Base-by-base conservation (phyloP, 2,797 vertebrate genomes). In the Agapornis canus region DNA sequence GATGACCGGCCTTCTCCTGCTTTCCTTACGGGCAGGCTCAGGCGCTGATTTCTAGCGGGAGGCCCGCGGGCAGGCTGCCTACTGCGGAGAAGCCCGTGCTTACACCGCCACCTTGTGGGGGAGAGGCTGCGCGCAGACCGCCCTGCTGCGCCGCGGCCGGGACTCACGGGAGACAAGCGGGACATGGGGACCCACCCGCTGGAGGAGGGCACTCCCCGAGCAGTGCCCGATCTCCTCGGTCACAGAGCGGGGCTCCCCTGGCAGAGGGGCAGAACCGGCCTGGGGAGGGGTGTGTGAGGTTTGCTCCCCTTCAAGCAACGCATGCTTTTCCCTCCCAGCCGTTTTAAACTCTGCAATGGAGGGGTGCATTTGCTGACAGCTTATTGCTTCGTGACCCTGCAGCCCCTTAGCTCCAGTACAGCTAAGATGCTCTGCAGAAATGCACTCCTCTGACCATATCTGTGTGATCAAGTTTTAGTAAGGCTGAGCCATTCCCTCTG, bases 11-110 rank as follows among this genome's bases (percentile, higher is more conserved):
- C 13, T 37, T 25, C 42, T 27, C 16, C 10, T 11, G 6, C 0
- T 23, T 37, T 43, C 20, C 19, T 5, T 0, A 18, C 6, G 49
- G 29, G 19, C 14, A 1, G n/a, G 32, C 22, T 49, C 45, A 5
- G 47, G 26, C 2, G 1, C 54, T 35, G 37, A 6, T 37, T 23
- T n/a, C 26, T 3, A 27, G 31, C 3, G 3, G 7, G 51, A 11
- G 3, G 32, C 9, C 0, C 42, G 21, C n/a, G 11, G 5, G 0
- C 4, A 8, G 20, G 8, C 4, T 8, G 75, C 10, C 12, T 5
- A 51, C 63, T 4, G 75, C 4, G 0, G 60, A 1, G 26, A 89
- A 61, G 63, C 6, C 76, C 13, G 79, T 3, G 72, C 90, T n/a
- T 7, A 70, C 82, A 86, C 42, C 43, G 11, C 92, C 76, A 60